Evolutionary conservation across 2,797 vertebrate species (phyloP).

Genomic region (Rhinogobio ventralis): DNA sequence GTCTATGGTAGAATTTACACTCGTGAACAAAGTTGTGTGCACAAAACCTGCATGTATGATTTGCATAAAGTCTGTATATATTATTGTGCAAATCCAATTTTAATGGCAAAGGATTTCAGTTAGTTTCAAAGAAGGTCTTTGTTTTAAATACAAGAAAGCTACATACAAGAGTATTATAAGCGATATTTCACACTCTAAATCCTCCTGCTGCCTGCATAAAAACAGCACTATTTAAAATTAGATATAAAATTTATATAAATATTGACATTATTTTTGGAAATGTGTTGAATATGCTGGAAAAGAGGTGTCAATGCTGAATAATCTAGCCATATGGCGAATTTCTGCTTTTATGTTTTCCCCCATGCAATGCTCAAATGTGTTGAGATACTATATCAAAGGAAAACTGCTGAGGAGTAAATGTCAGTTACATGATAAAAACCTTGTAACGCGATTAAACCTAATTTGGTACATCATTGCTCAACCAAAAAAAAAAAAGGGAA

Average conservation of each 20-base stretch:
- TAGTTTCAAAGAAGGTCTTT: conserved; percentile 1
- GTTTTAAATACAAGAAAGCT: not conserved
- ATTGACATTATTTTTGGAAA: conserved; percentile 17
- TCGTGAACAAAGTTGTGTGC: not conserved
- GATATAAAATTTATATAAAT: conserved; percentile 18
- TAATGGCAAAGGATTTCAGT: conserved; percentile 26
- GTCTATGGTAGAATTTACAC: not conserved
- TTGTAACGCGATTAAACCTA: conserved; percentile 61
- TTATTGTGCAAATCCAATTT: conserved; percentile 8
- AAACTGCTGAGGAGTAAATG: conserved; percentile 48
- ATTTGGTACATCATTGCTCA: conserved; percentile 56
- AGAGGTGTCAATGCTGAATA: not conserved
- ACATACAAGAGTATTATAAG: not conserved
- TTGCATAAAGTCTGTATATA: conserved; percentile 9
- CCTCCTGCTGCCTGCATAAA: not conserved
- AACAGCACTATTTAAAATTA: conserved; percentile 10
- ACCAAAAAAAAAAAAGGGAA: conserved; percentile 16
- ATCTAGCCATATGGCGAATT: conserved; percentile 30
- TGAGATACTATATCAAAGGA: conserved; percentile 45
- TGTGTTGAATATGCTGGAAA: not conserved
- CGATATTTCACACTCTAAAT: conserved; percentile 4
- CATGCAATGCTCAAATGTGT: conserved; percentile 2
- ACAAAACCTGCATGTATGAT: not conserved
- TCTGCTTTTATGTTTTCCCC: not conserved
- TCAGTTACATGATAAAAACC: conserved; percentile 59